phyloP scores from a whole-genome alignment of 2,888 invertebrate species.

The Odontocolon sp. region DNA sequence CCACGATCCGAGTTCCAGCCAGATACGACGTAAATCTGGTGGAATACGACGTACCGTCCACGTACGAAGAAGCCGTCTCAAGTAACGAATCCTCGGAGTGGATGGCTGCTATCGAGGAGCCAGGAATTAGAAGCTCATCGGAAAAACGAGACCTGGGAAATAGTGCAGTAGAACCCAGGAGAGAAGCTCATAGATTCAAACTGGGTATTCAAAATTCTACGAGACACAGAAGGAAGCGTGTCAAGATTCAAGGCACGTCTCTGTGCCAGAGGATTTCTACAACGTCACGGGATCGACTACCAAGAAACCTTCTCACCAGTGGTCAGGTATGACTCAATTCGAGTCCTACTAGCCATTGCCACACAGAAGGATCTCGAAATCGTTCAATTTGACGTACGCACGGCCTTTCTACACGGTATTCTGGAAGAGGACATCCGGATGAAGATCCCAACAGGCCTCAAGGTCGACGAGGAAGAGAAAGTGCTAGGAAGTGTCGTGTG shows the following conservation, averaged over 20 bases:
- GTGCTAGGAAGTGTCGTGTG: conserved; percentile 47
- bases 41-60: too few relatives aligned
- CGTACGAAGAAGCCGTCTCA: neutral
- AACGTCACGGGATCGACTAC: neutral
- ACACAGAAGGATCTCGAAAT: neutral
- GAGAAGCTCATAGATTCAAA: conserved; percentile 7
- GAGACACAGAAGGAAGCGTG: neutral
- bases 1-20: too few relatives aligned
- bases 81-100: neutral
- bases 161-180: neutral
- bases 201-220: neutral
- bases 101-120: neutral
- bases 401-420: neutral
- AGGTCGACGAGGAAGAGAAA: too few relatives aligned
- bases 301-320: neutral
- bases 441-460: too few relatives aligned
- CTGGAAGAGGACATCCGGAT: neutral
- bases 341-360: neutral
- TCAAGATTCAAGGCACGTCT: neutral
- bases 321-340: neutral
- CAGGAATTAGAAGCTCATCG: conserved; percentile 3
- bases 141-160: conserved; percentile 3
- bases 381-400: too few relatives aligned
- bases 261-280: neutral
- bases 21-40: too few relatives aligned